These are phyloP conservation scores for Rhagoletis zephyria DNA, from an alignment of 1,140 invertebrate genomes.

Conservation along the genomic window DNA sequence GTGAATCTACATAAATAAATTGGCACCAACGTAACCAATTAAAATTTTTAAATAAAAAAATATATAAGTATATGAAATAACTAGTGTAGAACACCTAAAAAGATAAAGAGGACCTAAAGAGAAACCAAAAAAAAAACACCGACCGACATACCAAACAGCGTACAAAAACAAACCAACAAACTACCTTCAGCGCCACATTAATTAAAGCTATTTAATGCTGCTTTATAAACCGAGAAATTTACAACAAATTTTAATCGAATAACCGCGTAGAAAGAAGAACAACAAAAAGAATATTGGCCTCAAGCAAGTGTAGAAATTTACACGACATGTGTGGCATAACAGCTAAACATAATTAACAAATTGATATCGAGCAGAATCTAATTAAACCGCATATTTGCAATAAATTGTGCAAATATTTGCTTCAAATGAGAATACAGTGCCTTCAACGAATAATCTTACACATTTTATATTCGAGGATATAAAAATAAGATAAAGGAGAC, in stretches of 20 bases:
- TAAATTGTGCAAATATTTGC: too few species aligned
- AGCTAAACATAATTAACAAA: constrained; percentile 37
- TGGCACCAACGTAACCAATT: constrained; percentile 41
- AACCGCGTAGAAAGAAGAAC: neutral
- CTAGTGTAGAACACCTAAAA: neutral
- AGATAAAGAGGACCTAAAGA: neutral
- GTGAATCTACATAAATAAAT: constrained; percentile 30
- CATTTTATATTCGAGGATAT: too few species aligned
- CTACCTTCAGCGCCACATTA: constrained; percentile 8
- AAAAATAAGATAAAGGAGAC: too few species aligned
- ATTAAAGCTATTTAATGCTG: constrained; percentile 27
- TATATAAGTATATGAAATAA: neutral
- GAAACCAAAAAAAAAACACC: too few species aligned
- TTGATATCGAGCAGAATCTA: constrained; percentile 24
- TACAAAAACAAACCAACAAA: neutral
- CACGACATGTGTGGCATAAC: neutral
- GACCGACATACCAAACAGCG: neutral
- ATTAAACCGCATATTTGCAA: constrained; percentile 20
- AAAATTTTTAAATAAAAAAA: constrained; percentile 20
- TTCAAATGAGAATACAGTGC: too few species aligned
- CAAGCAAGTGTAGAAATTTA: constrained; percentile 12
- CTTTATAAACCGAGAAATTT: neutral
- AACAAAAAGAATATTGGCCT: neutral
- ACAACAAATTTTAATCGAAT: neutral
- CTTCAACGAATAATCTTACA: too few species aligned